Evolutionary conservation across 2,888 invertebrate genomes (phyloP), one percentile per base, ranked within the genome.

Genomic region (Eupithecia vulgata): DNA sequence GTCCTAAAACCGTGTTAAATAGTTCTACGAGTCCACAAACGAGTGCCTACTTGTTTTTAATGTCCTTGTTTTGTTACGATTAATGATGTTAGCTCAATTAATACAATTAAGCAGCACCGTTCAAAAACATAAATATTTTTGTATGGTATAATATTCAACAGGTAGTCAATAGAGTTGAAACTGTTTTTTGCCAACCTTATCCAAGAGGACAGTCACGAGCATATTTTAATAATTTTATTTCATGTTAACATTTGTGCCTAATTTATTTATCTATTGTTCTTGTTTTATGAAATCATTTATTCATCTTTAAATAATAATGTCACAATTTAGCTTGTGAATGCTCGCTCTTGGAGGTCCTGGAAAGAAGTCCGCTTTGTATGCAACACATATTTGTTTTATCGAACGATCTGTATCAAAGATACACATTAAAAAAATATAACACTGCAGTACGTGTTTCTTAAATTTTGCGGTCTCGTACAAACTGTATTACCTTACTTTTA

Each of bases 221-320:
- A 83, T 87, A 87, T 76, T 73, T 74, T 87, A 83, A 84, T 80
- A 82, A 85, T 86, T 87, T 87, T 86, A 87, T 86, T 86, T 87
- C 86, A 86, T 88, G 88, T 85, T 84, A 85, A 84, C 81, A 80
- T 80, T 85, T 83, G 83, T 84, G 76, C 83, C 84, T 90, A 90
- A 90, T 91, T 90, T 91, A 91, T 91, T 85, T 90, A 85, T 88
- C 87, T 90, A 87, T 88, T 87, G 88, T 88, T 87, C 88, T 82
- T 80, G 80, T 76, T 82, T 82, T 78, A 72, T 75, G 70, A 76
- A 73, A 71, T 73, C 72, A 76, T 79, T 69, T 67, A 77, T 71
- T 75, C 70, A 69, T 76, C 25, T 76, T 69, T 62, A 66, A 73
- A 70, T 67, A 76, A 72, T 73, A 73, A 75, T 70, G 71, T 74